Evolutionary conservation across 2,888 invertebrate species (phyloP).

Genomic region (Eupithecia exiguata): DNA sequence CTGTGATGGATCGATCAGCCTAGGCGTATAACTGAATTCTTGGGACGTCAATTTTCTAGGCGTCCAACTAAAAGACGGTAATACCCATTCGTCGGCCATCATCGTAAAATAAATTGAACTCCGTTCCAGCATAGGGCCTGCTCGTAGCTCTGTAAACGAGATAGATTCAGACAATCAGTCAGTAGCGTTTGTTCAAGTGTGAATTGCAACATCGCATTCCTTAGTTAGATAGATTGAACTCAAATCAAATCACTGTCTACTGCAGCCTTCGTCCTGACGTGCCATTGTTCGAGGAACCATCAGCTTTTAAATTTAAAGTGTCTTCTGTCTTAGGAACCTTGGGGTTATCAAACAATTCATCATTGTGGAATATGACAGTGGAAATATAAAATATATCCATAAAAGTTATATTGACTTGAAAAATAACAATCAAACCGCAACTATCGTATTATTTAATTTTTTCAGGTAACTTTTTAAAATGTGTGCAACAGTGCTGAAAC

Average conservation of each 20-base stretch:
- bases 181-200: slow-evolving; percentile 15
- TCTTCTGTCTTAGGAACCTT: slow-evolving; percentile 12
- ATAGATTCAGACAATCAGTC: neutral
- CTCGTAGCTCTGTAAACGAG: neutral
- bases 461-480: neutral
- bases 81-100: too few relatives aligned
- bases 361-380: neutral
- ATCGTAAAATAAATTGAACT: neutral
- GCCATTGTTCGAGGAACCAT: slow-evolving; percentile 12
- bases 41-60: neutral
- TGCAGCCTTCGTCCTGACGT: slow-evolving; percentile 14
- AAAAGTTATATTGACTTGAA: neutral
- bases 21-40: neutral
- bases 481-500: neutral
- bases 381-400: neutral
- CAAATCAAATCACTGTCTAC: slow-evolving; percentile 15
- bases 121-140: neutral
- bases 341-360: neutral
- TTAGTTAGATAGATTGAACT: neutral
- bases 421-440: neutral
- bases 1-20: too few relatives aligned
- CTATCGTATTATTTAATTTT: neutral
- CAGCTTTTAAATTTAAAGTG: neutral
- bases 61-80: neutral
- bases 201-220: slow-evolving; percentile 19